Evolutionary conservation across 2,888 invertebrate genomes (phyloP).

Genomic region (Lottia scabra): DNA sequence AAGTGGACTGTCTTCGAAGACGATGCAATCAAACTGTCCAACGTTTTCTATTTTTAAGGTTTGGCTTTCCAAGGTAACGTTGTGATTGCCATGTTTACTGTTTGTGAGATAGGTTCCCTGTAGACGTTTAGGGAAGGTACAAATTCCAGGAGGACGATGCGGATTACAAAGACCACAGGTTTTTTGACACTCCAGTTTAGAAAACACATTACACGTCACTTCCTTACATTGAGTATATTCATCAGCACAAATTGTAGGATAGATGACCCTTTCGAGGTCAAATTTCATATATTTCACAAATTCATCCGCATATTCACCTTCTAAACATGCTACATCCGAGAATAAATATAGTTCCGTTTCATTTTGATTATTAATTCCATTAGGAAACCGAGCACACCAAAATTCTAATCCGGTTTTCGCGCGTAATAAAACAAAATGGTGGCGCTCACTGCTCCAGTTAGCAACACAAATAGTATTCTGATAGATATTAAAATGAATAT

Average conservation of each 20-base stretch:
- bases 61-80: constrained; percentile 13
- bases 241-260: constrained; percentile 51
- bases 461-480: constrained; percentile 48
- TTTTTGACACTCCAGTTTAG: constrained; percentile 50
- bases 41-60: constrained; percentile 33
- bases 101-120: constrained; percentile 44
- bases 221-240: constrained; percentile 52
- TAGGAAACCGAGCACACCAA: constrained; percentile 49
- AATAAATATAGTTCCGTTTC: constrained; percentile 35
- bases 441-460: constrained; percentile 42
- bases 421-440: constrained; percentile 45
- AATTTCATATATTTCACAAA: constrained; percentile 35
- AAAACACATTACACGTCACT: constrained; percentile 42
- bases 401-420: constrained; percentile 34
- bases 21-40: constrained; percentile 49
- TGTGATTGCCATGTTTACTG: constrained; percentile 25
- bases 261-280: constrained; percentile 37
- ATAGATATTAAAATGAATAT: constrained; percentile 38
- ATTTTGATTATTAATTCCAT: not conserved
- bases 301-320: constrained; percentile 7
- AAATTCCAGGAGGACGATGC: constrained; percentile 35
- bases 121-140: constrained; percentile 45
- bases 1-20: constrained; percentile 39
- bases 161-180: constrained; percentile 51
- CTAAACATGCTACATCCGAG: constrained; percentile 43